Conservation (phyloP, 2,888 invertebrate species). For the Caenorhabditis sp. region DNA sequence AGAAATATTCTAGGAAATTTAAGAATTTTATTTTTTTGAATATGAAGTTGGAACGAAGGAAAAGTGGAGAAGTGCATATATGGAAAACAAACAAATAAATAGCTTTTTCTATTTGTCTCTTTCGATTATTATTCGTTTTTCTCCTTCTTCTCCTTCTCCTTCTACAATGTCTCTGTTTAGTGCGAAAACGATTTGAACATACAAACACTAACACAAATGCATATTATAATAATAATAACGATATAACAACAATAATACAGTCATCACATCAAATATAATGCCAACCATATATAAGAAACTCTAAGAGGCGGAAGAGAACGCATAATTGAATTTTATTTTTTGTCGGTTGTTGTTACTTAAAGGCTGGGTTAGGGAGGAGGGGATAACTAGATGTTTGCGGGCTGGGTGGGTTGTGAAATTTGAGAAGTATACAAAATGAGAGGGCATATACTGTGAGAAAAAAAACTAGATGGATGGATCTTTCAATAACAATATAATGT, state of each 20-base stretch:
- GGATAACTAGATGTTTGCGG: conserved; percentile 3
- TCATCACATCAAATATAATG: background rate
- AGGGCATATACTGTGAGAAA: background rate
- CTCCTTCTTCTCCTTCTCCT: background rate
- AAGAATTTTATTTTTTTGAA: too few species aligned
- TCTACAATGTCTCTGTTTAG: background rate
- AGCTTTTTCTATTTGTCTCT: conserved; percentile 3
- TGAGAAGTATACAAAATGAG: conserved; percentile 1
- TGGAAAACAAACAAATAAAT: conserved; percentile 4
- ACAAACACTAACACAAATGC: background rate
- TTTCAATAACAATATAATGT: background rate
- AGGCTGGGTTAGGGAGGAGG: background rate
- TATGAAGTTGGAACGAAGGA: background rate
- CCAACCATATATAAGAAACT: background rate
- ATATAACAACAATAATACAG: background rate
- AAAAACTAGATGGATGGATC: background rate
- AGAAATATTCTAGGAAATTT: too few species aligned
- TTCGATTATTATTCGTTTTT: background rate
- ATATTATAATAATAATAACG: too few species aligned
- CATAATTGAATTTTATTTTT: conserved; percentile 1
- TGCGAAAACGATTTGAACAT: background rate
- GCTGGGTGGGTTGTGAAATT: background rate
- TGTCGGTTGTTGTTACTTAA: background rate
- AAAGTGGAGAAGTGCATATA: conserved; percentile 6
- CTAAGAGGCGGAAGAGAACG: too few species aligned